Evolutionary conservation across 2,888 invertebrate genomes (phyloP), one percentile per base, ranked within the genome.

Genomic region (Camptogramma bilineatum): DNA sequence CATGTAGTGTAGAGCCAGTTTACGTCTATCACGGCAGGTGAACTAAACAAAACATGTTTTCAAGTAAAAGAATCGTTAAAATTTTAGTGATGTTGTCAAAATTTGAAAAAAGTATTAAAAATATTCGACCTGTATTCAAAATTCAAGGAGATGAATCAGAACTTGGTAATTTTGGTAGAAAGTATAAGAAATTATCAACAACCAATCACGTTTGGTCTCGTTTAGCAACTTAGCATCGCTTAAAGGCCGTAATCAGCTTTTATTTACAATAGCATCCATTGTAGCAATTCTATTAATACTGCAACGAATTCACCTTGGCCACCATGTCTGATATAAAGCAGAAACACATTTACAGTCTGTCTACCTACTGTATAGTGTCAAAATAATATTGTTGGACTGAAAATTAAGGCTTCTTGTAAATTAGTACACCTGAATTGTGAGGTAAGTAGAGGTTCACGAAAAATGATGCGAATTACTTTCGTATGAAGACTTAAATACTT

Each of bases 311-410:
- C 53, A 61, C 65, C 61, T 65, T 65, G 65, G 57, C 44, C 52
- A 57, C 57, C 53, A 53, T 44, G 44, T 28, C 55, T 60, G 59
- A 64, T 52, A 54, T 28, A 46, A 51, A 57, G 46, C 65, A 65
- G 61, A 57, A 39, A 52, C 64, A 34, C 18, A 28, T 16, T 51
- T 62, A 51, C 51, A 55, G 18, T 46, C 39, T 21, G 46, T 39
- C 13, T 39, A 50, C 56, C n/a, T n/a, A n/a, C n/a, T 60, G 55
- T 42, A 48, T 46, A 18, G 17, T 52, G 48, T 62, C 60, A 53
- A 53, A 57, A 50, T 65, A 57, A n/a, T 34, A 47, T 21, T 61
- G n/a, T 48, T 50, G 28, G 7, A 31, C 50, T 42, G n/a, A 44
- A 39, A 7, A 34, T 28, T 58, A 21, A 16, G 16, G 17, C 17